phyloP scores from a whole-genome alignment of 2,888 invertebrate species.

The Ypsolopha scabrella region DNA sequence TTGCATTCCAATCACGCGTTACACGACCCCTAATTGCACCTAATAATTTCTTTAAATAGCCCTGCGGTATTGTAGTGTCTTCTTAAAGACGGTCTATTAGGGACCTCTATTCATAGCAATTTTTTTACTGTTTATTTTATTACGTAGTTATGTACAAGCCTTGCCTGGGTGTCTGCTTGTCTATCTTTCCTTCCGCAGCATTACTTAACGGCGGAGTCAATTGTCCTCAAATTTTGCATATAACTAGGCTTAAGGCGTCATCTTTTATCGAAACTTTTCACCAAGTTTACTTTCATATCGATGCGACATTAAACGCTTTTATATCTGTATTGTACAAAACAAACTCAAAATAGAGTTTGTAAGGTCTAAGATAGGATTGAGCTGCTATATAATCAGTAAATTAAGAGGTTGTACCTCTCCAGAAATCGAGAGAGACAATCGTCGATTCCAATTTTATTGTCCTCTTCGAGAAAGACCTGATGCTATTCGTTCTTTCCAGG shows the following conservation, averaged over 20 bases:
- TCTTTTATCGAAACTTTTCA: too few species aligned
- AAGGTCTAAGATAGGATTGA: too few species aligned
- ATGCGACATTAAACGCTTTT: too few species aligned
- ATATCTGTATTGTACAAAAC: not conserved
- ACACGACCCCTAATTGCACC: constrained; percentile 67
- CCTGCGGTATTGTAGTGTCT: constrained; percentile 14
- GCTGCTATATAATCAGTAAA: not conserved
- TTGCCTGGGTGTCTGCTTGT: too few species aligned
- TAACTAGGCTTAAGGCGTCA: too few species aligned
- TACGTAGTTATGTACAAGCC: too few species aligned
- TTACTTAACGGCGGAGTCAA: too few species aligned
- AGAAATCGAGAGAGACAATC: not conserved
- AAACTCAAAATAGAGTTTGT: too few species aligned
- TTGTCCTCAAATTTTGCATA: too few species aligned
- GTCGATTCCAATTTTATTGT: constrained; percentile 26
- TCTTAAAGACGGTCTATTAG: not conserved
- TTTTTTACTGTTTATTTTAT: not conserved
- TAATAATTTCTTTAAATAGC: constrained; percentile 68
- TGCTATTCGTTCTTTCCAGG: constrained; percentile 10
- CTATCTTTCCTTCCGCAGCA: too few species aligned
- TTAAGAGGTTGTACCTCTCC: not conserved
- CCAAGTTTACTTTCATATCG: too few species aligned
- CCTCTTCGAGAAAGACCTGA: constrained; percentile 25
- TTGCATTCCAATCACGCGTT: constrained; percentile 67
- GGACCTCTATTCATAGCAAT: not conserved